A percentile compares a stretch with the other conserved stretches of the same genome.
phyloP scores from a whole-genome alignment of 2,888 invertebrate genomes.

The Nomada fucata region DNA sequence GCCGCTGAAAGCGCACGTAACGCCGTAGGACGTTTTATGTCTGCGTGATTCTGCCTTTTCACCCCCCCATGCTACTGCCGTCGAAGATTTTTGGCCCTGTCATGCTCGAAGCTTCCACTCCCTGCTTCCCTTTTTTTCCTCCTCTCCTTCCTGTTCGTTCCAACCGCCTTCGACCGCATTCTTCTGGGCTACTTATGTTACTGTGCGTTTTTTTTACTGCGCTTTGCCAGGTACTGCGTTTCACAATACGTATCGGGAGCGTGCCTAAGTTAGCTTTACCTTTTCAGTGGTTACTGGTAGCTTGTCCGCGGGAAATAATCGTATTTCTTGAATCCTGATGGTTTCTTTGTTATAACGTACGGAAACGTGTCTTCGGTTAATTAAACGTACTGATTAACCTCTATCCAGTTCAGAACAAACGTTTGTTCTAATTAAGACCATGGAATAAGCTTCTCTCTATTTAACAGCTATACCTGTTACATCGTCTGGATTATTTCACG shows the following conservation, averaged over 20 bases:
- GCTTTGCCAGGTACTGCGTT: constrained; percentile 38
- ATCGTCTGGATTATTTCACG: no score
- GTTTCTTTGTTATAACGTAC: no score
- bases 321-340: no score
- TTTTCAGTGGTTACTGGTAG: no score
- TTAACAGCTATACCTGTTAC: no score
- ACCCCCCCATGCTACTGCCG: constrained; percentile 29
- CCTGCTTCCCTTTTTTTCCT: no score
- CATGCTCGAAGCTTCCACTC: constrained; percentile 46
- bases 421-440: no score
- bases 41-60: constrained; percentile 65
- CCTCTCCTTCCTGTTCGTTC: neutral
- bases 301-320: constrained; percentile 40
- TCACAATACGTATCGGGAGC: constrained; percentile 71
- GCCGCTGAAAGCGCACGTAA: constrained; percentile 72
- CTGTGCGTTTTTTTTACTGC: constrained; percentile 20
- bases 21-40: constrained; percentile 69
- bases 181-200: constrained; percentile 23
- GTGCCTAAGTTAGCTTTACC: neutral
- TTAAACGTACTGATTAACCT: no score
- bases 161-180: constrained; percentile 10
- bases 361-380: no score
- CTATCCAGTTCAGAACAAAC: no score
- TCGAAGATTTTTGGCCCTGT: constrained; percentile 68
- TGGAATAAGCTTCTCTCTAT: no score